A percentile compares a stretch with the other conserved stretches of the same genome.
Evolutionary conservation across 2,113 vertebrate species (phyloP).

Genomic region (Boleophthalmus pectinirostris): DNA sequence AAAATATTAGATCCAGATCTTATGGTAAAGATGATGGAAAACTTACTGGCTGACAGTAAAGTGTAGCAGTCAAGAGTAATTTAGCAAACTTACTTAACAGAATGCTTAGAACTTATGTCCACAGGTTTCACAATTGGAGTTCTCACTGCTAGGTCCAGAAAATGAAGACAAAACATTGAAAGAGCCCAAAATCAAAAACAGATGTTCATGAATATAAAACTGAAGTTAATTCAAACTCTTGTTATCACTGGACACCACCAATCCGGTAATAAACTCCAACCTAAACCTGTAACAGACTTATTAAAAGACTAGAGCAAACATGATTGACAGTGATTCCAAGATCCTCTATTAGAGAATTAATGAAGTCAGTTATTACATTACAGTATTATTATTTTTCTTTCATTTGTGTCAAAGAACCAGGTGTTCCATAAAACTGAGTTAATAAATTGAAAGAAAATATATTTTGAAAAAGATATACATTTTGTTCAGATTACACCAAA

Average conservation of each 20-base stretch:
- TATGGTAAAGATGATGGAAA: neutral
- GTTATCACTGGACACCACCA: neutral
- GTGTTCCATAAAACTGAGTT: too few relatives aligned
- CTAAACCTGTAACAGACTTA: neutral
- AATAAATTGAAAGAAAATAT: too few relatives aligned
- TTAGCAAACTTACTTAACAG: neutral
- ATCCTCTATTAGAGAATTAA: neutral
- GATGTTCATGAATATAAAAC: neutral
- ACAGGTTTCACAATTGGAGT: neutral
- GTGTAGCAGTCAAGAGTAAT: neutral
- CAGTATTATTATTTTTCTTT: too few relatives aligned
- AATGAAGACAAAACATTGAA: conserved; percentile 5
- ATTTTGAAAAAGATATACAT: too few relatives aligned
- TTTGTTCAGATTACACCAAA: too few relatives aligned
- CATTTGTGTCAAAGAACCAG: too few relatives aligned
- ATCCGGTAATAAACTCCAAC: neutral
- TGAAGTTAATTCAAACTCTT: neutral
- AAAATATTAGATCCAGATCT: too few relatives aligned
- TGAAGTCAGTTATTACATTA: too few relatives aligned
- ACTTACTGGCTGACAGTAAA: neutral
- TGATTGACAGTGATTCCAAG: neutral
- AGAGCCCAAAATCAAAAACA: neutral
- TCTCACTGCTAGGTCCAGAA: neutral
- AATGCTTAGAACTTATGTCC: neutral
- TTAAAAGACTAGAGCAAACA: neutral